A percentile compares a stretch with the other conserved stretches of the same genome.
phyloP scores from a whole-genome alignment of 2,113 vertebrate genomes.

The Brienomyrus brachyistius region DNA sequence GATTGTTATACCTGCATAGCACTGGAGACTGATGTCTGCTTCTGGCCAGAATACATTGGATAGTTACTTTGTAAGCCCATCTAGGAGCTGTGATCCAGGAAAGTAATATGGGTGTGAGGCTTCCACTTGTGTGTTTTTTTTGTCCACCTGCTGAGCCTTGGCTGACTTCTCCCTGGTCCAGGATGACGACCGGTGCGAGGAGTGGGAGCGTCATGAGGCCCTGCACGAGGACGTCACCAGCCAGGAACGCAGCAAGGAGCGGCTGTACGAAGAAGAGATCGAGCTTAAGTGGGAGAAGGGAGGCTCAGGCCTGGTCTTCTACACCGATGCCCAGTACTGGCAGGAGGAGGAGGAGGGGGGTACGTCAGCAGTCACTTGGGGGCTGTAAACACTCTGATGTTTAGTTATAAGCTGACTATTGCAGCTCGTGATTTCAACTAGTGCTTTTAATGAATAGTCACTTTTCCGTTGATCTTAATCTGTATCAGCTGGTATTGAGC shows the following conservation, averaged over 20 bases:
- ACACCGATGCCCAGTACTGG: constrained; percentile 94
- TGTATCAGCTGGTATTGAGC: background rate
- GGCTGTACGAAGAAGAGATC: constrained; percentile 88
- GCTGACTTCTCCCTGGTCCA: constrained; percentile 30
- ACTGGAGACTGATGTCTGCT: background rate
- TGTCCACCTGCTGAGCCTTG: background rate
- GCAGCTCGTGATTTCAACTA: background rate
- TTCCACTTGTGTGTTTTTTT: background rate
- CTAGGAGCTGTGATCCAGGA: background rate
- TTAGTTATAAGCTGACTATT: background rate
- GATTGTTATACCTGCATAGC: background rate
- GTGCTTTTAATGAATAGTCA: background rate
- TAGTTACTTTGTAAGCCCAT: background rate
- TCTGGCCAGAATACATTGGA: background rate
- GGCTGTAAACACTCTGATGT: background rate
- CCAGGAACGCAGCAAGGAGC: constrained; percentile 80
- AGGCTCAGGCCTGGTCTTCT: constrained; percentile 90
- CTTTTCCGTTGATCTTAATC: background rate
- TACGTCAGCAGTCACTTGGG: background rate
- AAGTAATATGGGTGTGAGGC: background rate
- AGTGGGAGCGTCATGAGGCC: constrained; percentile 92
- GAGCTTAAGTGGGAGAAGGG: constrained; percentile 98
- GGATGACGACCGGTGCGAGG: constrained; percentile 81
- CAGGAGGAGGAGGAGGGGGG: constrained; percentile 63
- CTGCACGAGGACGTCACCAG: constrained; percentile 82